These are phyloP conservation scores for Anguilla anguilla DNA, from an alignment of 2,797 vertebrate genomes.

Conservation along the genomic window DNA sequence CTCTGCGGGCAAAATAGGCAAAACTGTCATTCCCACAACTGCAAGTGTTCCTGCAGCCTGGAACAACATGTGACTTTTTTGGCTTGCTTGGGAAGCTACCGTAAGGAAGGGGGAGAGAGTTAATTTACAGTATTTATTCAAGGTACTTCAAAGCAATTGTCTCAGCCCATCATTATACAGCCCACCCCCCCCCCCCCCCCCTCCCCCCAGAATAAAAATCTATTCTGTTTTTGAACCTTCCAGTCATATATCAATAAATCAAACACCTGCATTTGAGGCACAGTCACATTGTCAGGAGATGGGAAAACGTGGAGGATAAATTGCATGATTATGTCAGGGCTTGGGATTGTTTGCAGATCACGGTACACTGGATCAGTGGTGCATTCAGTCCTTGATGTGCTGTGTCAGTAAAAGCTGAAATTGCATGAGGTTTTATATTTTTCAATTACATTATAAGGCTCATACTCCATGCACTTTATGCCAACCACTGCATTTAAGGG, in stretches of 20 bases:
- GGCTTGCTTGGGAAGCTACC: neutral
- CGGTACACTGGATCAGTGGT: slow-evolving; percentile 20
- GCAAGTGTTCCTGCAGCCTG: neutral
- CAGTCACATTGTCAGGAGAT: slow-evolving; percentile 33
- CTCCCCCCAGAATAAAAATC: neutral
- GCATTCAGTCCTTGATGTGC: neutral
- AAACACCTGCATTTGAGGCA: slow-evolving; percentile 55
- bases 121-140: neutral
- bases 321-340: slow-evolving; percentile 28
- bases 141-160: neutral
- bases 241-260: slow-evolving; percentile 52
- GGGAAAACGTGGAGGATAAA: slow-evolving; percentile 1
- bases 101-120: neutral
- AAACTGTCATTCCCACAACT: neutral
- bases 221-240: neutral
- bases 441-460: neutral
- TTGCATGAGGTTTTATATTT: neutral
- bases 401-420: neutral
- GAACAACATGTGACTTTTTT: neutral
- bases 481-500: neutral
- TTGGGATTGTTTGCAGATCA: slow-evolving; percentile 18
- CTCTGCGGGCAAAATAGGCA: neutral
- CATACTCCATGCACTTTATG: neutral
- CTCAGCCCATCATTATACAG: neutral
- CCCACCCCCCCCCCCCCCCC: no score